A percentile compares a stretch with the other conserved stretches of the same genome.
Conservation (phyloP, 1,140 invertebrate genomes). For the Cheumatopsyche charites region DNA sequence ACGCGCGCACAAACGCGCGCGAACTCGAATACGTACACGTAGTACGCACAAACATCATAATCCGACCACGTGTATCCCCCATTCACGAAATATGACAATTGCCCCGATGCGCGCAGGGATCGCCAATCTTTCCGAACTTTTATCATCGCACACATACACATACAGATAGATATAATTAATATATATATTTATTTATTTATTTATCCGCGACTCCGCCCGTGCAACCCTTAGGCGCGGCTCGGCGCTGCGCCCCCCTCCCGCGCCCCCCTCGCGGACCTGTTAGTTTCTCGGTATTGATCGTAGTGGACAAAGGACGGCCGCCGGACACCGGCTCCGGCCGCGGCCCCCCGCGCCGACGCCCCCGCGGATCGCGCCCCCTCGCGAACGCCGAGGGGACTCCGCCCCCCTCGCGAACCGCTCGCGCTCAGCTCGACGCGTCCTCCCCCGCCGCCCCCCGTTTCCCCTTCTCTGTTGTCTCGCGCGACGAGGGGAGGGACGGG, state of each 20-base stretch:
- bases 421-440: neutral
- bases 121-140: neutral
- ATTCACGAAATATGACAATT: too few relatives aligned
- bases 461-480: neutral
- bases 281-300: constrained; percentile 50
- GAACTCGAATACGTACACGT: neutral
- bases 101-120: neutral
- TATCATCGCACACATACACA: too few relatives aligned
- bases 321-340: constrained; percentile 40
- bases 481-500: too few relatives aligned
- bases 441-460: constrained; percentile 12
- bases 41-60: constrained; percentile 28
- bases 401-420: neutral
- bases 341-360: neutral
- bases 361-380: constrained; percentile 2
- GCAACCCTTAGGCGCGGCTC: constrained; percentile 51
- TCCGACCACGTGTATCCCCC: constrained; percentile 12
- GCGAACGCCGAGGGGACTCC: neutral
- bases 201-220: constrained; percentile 39
- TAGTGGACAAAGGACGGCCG: constrained; percentile 49
- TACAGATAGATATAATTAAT: neutral
- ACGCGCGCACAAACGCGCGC: too few relatives aligned
- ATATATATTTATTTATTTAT: neutral
- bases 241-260: constrained; percentile 49
- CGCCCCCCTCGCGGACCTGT: constrained; percentile 50